Evolutionary conservation across 2,113 vertebrate genomes (phyloP), one percentile per base, ranked within the genome.

Genomic region (Phalacrocorax carbo): DNA sequence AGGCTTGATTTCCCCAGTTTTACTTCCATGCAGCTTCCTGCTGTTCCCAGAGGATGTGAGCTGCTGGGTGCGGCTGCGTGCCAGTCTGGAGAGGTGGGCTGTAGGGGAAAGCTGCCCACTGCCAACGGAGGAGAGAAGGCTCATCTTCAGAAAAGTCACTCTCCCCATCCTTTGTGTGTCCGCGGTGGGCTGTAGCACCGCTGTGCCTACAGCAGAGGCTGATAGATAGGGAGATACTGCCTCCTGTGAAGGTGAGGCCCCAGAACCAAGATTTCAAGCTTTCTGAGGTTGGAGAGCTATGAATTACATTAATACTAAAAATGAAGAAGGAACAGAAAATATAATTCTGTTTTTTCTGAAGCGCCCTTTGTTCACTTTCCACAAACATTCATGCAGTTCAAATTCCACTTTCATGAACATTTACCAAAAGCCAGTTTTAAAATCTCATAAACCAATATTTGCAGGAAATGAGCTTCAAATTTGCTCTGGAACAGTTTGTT

Each of bases 401-500:
- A 57, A 83, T 94, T 62, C n/a, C 40, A 44, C 44, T 70, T 84
- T 7, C 42, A 32, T 52, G 57, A 46, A 40, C 71, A 46, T 91
- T 95, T 86, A 79, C 55, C 65, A 93, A 87, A 81, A 48, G 62
- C 57, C 86, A 70, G 16, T n/a, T 94, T 72, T 51, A 66, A 95
- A 88, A 94, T 61, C 75, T 88, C 60, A 85, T 89, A 82, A 80
- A 60, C 61, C 52, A 22, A 27, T 26, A 82, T 76, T 82, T 93
- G 61, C 88, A 93, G 84, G 84, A 96, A 95, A 93, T 90, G 29
- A 88, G 38, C 46, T 88, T 96, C 32, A 77, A 65, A 87, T 92
- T 91, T 95, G 32, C n/a, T 96, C 78, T 91, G 75, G 69, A 93
- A 62, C 84, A 82, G 29, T 48, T 62, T 52, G 42, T 61, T 78